A percentile compares a stretch with the other conserved stretches of the same genome.
phyloP scores from a whole-genome alignment of 2,797 vertebrate genomes.

The Artibeus lituratus region DNA sequence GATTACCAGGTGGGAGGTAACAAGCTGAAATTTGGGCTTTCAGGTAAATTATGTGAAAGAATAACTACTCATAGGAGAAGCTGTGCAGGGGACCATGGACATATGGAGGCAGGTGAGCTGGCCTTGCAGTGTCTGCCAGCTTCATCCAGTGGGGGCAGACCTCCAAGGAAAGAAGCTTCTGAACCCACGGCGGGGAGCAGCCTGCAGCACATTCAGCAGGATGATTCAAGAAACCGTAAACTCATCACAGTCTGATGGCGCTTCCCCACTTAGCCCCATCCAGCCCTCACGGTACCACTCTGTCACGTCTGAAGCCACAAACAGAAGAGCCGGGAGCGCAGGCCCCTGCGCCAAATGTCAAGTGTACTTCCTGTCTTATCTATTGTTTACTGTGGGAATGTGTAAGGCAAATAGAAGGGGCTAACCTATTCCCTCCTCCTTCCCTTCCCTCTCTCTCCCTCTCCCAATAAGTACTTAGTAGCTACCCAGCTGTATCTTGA shows the following conservation, averaged over 20 bases:
- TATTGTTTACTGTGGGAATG: neutral
- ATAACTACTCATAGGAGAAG: neutral
- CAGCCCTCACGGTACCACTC: neutral
- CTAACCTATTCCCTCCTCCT: neutral
- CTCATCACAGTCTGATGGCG: neutral
- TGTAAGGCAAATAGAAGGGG: neutral
- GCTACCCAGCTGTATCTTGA: neutral
- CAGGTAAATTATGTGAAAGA: neutral
- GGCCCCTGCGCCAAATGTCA: neutral
- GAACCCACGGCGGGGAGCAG: accelerated
- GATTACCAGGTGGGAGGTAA: neutral
- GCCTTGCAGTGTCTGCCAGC: neutral
- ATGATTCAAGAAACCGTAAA: neutral
- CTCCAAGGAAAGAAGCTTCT: neutral
- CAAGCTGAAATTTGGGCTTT: neutral
- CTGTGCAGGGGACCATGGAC: neutral
- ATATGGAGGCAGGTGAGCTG: neutral
- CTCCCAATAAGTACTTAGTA: neutral
- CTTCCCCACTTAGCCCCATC: neutral
- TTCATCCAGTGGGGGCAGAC: neutral
- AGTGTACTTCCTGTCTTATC: neutral
- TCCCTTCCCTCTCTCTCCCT: neutral
- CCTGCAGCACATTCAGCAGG: too few relatives aligned
- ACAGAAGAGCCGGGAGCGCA: neutral
- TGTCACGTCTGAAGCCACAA: neutral